Base-by-base conservation (phyloP, 2,113 vertebrate species). In the Rhinoptilus africanus region DNA sequence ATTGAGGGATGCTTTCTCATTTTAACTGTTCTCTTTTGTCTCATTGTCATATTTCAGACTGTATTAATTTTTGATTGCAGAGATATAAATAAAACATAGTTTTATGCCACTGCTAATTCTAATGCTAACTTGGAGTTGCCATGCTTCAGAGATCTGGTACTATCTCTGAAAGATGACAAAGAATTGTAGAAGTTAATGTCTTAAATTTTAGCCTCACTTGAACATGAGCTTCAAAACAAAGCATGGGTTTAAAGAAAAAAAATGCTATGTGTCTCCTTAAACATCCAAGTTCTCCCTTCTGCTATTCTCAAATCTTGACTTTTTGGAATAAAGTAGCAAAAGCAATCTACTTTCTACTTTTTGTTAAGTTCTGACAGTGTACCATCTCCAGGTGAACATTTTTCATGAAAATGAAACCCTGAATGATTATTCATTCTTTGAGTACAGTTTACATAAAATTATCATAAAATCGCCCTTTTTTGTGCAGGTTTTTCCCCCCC, bases 31-130 rank as follows among this genome's bases (percentile, higher is more conserved):
- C 47, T 60, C 34, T 89, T 94, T 84, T 71, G 17, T 71, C 47
- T 78, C 35, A 67, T 67, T 85, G 63, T 22, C 60, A 35, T 75
- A 81, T 92, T 96, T 91, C 60, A 92, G 85, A 89, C 14, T 51
- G 10, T 43, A 92, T 82, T 89, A 35, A 56, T 87, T 78, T 91
- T 94, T 96, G 3, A 92, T 77, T 76, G 23, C 13, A 48, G 9
- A 0, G 4, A 50, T 76, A 86, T 80, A 91, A 93, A 92, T 84
- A 66, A 89, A 95, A 78, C 18, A 63, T 41, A 17, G 2, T 12
- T 93, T 63, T 75, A 77, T 81, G 51, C 5, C 27, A 51, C n/a
- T 41, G n/a, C 12, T 87, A 72, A 81, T 78, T 96, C 60, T 37
- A 63, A 45, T 17, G 14, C 23, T 77, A 54, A 37, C 30, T 79